Evolutionary conservation across 2,113 vertebrate genomes (phyloP).

Genomic region (Scatophagus argus): DNA sequence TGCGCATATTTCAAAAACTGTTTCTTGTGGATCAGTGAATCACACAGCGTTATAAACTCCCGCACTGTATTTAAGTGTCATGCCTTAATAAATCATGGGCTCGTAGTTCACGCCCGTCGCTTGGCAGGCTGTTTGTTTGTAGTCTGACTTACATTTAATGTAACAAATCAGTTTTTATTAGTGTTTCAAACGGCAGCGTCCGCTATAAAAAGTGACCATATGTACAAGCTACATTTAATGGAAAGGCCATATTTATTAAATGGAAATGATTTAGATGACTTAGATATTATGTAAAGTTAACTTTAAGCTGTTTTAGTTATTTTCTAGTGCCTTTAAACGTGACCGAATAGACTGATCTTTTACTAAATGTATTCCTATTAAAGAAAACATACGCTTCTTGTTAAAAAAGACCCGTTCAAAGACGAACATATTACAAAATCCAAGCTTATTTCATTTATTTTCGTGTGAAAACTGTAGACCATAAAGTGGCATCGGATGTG

Average conservation of each 20-base stretch:
- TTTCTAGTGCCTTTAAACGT: background rate
- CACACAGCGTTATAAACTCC: background rate
- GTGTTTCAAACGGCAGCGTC: background rate
- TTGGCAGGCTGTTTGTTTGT: background rate
- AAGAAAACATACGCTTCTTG: background rate
- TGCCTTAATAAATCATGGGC: background rate
- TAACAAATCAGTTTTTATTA: background rate
- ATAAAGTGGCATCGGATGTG: background rate
- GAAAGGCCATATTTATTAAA: background rate
- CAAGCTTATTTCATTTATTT: background rate
- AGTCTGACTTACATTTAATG: constrained; percentile 1
- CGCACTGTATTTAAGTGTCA: background rate
- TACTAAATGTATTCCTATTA: background rate
- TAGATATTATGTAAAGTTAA: background rate
- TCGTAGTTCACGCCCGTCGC: background rate
- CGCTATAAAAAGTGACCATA: constrained; percentile 10
- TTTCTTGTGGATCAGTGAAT: background rate
- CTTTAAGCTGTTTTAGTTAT: background rate
- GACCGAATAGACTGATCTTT: background rate
- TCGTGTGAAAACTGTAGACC: background rate
- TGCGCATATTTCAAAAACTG: background rate
- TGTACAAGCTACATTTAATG: background rate
- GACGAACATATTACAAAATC: background rate
- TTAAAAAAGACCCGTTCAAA: background rate
- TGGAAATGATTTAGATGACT: background rate